These are phyloP conservation scores for Drosophila leontia DNA, from an alignment of 1,140 invertebrate genomes.

Conservation along the genomic window DNA sequence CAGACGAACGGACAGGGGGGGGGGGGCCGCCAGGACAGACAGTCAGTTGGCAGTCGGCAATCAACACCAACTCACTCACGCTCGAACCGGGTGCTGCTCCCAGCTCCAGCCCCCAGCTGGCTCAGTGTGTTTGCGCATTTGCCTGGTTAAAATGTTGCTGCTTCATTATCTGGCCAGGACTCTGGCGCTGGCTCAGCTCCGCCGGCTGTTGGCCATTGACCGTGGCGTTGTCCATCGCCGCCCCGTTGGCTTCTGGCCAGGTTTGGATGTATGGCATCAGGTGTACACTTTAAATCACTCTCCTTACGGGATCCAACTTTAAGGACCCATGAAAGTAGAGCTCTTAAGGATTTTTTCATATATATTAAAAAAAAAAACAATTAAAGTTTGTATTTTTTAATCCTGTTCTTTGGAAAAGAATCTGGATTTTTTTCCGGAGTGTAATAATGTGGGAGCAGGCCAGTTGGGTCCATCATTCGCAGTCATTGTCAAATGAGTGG, in stretches of 20 bases:
- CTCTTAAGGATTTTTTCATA: neutral
- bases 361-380: conserved; percentile 22
- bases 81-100: neutral
- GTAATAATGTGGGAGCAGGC: conserved; percentile 66
- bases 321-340: neutral
- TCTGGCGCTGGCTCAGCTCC: conserved; percentile 47
- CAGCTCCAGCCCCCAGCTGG: neutral
- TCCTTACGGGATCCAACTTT: neutral
- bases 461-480: conserved; percentile 26
- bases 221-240: conserved; percentile 4
- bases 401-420: rapidly evolving
- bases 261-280: neutral
- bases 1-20: neutral
- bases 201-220: conserved; percentile 17
- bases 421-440: neutral
- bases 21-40: conserved; percentile 13
- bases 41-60: conserved; percentile 60
- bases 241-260: conserved; percentile 38
- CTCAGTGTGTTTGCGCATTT: conserved; percentile 67
- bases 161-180: conserved; percentile 76
- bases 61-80: conserved; percentile 59
- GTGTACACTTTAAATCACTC: conserved; percentile 17
- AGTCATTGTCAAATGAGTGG: conserved; percentile 41
- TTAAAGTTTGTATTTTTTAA: neutral
- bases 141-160: conserved; percentile 82